Base-by-base conservation (phyloP, 2,797 vertebrate species). In the Xenentodon cancila region DNA sequence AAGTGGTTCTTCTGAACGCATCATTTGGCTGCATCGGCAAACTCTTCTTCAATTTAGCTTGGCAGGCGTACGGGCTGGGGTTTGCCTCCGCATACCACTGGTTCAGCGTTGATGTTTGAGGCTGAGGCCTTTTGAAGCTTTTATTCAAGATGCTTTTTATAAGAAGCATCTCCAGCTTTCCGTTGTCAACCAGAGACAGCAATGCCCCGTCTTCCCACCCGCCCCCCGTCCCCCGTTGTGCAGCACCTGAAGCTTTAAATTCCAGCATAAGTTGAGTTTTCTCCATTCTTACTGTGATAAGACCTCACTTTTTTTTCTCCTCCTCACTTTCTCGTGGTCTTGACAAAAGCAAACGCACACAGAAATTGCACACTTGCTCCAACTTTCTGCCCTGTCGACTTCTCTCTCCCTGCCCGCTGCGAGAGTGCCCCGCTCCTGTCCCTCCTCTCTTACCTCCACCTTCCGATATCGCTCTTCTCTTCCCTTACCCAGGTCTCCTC, bases 1-100 rank as follows among this genome's bases (percentile, higher is more conserved):
- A 92, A 91, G 90, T 92, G 90, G 91, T 91, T 90, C 84, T 85
- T 88, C 79, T 76, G 87, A 91, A 91, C 69, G 89, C 91, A 90
- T 91, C 89, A 88, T 90, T 92, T 89, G 88, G 89, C 88, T 82
- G 70, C 74, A 82, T 85, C 77, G 74, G 83, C 77, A 45, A 81
- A 80, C 86, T 90, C 91, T 88, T 90, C 89, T 90, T 90, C 79
- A 87, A 85, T 91, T 90, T 91, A 89, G 80, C 82, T 89, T 90
- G 90, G 90, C 86, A 76, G 76, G 69, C 80, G n/a, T 44, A 61
- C 22, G 60, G 72, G 74, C 66, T 62, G 69, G 84, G 86, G 77
- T 86, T 86, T 55, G 80, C 71, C 71, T 87, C 63, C 12, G 20
- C 84, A 88, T 86, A 84, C 81, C 76, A 55, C 85, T 53, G 62